These are phyloP conservation scores for Drosophila mimetica DNA, from an alignment of 2,888 invertebrate genomes.

Conservation along the genomic window DNA sequence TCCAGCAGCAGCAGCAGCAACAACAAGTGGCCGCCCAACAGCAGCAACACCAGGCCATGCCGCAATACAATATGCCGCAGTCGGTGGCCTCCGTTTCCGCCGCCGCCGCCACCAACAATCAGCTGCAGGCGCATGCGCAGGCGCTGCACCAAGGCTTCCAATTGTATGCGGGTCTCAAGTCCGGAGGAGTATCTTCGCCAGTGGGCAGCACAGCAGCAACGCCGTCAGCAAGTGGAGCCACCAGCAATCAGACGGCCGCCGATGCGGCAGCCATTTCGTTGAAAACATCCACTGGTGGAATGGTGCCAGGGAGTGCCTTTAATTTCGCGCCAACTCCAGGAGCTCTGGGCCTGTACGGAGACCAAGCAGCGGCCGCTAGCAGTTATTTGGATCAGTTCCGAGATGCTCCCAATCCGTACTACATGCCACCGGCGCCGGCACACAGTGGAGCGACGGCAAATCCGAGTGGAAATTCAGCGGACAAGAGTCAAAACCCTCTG, in stretches of 20 bases:
- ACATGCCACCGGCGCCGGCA: conserved; percentile 85
- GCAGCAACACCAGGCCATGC: conserved; percentile 60
- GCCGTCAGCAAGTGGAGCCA: conserved; percentile 17
- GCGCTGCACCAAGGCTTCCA: conserved; percentile 86
- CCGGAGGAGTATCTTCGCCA: conserved; percentile 80
- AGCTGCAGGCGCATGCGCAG: conserved; percentile 79
- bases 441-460: conserved; percentile 81
- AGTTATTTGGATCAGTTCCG: conserved; percentile 89
- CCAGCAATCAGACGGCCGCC: conserved; percentile 61
- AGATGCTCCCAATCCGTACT: conserved; percentile 87
- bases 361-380: conserved; percentile 86
- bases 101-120: conserved; percentile 63
- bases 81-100: conserved; percentile 74
- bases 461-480: conserved; percentile 63
- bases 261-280: conserved; percentile 86
- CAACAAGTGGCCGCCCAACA: conserved; percentile 54
- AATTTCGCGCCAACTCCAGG: conserved; percentile 91
- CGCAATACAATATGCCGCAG: conserved; percentile 73
- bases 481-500: conserved; percentile 85
- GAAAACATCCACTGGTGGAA: conserved; percentile 87
- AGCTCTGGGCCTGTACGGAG: conserved; percentile 84
- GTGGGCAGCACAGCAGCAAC: conserved; percentile 34
- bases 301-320: conserved; percentile 93
- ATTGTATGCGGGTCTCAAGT: conserved; percentile 86
- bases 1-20: conserved; percentile 61